These are phyloP conservation scores for Indicator maculatus DNA, from an alignment of 2,113 vertebrate species.

Conservation along the genomic window DNA sequence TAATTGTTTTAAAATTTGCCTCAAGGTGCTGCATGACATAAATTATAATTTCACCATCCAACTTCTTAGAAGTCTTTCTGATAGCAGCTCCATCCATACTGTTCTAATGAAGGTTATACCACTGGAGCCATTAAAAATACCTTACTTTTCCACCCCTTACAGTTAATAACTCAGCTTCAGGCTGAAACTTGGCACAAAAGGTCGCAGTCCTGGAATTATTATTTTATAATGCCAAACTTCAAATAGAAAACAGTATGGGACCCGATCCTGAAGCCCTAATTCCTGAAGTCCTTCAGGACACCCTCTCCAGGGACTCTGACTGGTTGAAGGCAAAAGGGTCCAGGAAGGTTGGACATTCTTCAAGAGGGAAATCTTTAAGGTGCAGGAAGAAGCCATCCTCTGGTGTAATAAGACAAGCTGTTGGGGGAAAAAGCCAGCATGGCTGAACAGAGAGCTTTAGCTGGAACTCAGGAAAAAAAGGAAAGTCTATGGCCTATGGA, in stretches of 20 bases:
- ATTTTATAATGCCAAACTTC: slow-evolving; percentile 26
- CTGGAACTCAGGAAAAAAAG: too few relatives aligned
- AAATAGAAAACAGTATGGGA: neutral
- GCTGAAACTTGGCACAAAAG: slow-evolving; percentile 29
- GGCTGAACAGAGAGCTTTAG: too few relatives aligned
- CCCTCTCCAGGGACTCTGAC: too few relatives aligned
- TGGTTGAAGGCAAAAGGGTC: too few relatives aligned
- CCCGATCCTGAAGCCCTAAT: neutral
- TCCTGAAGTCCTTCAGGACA: neutral
- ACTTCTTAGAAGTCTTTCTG: slow-evolving; percentile 32
- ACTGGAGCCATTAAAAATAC: neutral
- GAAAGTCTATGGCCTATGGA: too few relatives aligned
- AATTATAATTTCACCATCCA: slow-evolving; percentile 40
- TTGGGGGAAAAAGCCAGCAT: too few relatives aligned
- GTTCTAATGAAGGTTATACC: slow-evolving; percentile 44
- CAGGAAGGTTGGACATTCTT: too few relatives aligned
- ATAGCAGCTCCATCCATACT: neutral
- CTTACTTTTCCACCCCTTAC: neutral
- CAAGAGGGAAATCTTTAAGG: too few relatives aligned
- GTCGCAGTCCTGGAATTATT: neutral
- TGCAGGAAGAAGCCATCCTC: too few relatives aligned
- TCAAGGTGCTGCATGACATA: slow-evolving; percentile 53
- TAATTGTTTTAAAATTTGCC: slow-evolving; percentile 71
- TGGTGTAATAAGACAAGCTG: too few relatives aligned
- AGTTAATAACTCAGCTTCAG: slow-evolving; percentile 50